Evolutionary conservation across 2,797 vertebrate species (phyloP), one percentile per base, ranked within the genome.

Genomic region (Hypotaenidia philippensis): DNA sequence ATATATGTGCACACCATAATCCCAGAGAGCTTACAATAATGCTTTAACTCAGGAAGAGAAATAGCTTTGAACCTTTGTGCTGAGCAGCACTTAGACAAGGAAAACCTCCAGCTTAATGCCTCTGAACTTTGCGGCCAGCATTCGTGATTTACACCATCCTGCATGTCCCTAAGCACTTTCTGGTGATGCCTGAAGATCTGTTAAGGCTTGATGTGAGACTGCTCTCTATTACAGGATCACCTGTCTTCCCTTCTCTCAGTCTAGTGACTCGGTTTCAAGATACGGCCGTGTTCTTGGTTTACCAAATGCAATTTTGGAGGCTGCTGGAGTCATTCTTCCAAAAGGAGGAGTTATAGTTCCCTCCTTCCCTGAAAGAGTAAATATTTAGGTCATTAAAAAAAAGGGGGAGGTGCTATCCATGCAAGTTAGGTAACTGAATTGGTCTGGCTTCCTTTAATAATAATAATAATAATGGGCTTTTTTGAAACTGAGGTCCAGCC

Each of bases 11-110:
- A 71, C 69, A 84, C 65, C 21, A 36, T 55, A 89, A 91, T 63
- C 69, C 76, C 59, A 65, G 59, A 36, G 7, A 78, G 81, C 2
- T 94, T 68, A 68, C 22, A 57, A n/a, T 40, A 85, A 77, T 12
- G 50, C 71, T 85, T 90, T 93, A 83, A 92, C 85, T 91, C 20
- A 31, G 64, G 32, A 94, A 76, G 55, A 93, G 34, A 91, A 87
- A 94, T 29, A 63, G 82, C 81, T 92, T 87, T 94, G 81, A 95
- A 93, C 87, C 85, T 84, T 70, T 17, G 1, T 0, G 5, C 38
- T 83, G 75, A 93, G 68, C 45, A 75, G 57, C 40, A 52, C 80
- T 79, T 31, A 20, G 40, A 45, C 45, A 70, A 16, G 6, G n/a
- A 57, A 93, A 94, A 82, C 77, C 77, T 83, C 71, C 75, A 74